Evolutionary conservation across 2,797 vertebrate species (phyloP).

Genomic region (Tenualosa thibaudeaui): DNA sequence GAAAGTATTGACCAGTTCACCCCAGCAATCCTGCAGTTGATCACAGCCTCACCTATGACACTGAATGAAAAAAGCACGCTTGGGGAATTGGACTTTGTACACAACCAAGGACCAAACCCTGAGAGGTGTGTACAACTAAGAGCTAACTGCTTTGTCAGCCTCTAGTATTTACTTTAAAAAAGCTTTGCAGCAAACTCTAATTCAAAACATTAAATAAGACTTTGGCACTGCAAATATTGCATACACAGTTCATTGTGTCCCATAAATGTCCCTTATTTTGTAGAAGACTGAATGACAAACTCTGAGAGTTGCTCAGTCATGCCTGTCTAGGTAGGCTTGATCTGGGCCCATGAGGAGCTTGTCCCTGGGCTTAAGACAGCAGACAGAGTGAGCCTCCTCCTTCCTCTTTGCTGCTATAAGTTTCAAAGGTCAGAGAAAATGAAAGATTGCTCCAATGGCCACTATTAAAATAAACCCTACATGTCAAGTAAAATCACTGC

Average conservation of each 20-base stretch:
- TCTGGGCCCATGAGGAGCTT: background rate
- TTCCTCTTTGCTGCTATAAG: background rate
- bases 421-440: conserved; percentile 22
- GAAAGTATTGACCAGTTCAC: conserved; percentile 10
- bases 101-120: background rate
- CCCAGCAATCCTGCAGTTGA: background rate
- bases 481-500: conserved; percentile 40
- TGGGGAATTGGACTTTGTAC: background rate
- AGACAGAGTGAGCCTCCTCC: background rate
- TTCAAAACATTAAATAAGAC: background rate
- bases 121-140: background rate
- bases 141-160: background rate
- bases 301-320: background rate
- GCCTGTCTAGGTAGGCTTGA: background rate
- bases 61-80: background rate
- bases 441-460: conserved; percentile 15
- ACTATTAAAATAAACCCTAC: conserved; percentile 17
- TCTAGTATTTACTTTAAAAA: background rate
- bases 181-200: background rate
- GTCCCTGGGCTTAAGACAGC: background rate
- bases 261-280: background rate
- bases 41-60: conserved; percentile 5
- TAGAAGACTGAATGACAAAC: background rate
- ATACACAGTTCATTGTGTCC: background rate
- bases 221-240: background rate